Base-by-base conservation (phyloP, 2,888 invertebrate genomes). In the Drosophila nr. perissopoda region DNA sequence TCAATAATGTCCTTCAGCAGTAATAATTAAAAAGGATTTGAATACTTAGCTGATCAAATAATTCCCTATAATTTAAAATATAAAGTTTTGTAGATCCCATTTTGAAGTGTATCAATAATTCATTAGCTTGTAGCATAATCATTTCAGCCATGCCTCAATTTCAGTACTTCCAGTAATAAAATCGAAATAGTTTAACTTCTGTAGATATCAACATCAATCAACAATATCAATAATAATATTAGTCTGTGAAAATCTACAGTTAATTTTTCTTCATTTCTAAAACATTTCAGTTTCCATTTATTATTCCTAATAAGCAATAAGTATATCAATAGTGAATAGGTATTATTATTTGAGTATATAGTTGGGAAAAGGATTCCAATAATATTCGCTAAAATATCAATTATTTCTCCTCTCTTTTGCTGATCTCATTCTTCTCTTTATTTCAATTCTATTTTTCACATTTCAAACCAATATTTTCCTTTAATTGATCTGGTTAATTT, bases 401-500 rank as follows among this genome's bases (percentile, higher is more conserved):
- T 16, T 2, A 46, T 25, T 46, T 46, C 21, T 2, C 21, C 7
- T 46, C 46, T 16, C 16, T 8, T 25, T 8, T 25, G 46, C 16
- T 16, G 16, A 16, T 46, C 16, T 46, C 46, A 46, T 46, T 46
- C 8, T 16, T 25, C 13, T 21, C 21, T 21, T 46, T 2, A 4
- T 7, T 7, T 8, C 46, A 8, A 46, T 25, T 25, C 4, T 25
- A 25, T 46, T 46, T 25, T 25, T 46, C 25, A 25, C 11, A 21
- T 46, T 46, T 46, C 25, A 25, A 16, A 46, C 46, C 25, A 34
- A 34, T 54, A 13, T 25, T 46, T 38, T 46, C 8, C 53, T 11
- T 62, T 38, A 48, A 70, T 27, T 56, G 54, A 88, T 85, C 80
- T 82, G 77, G 62, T 80, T 85, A 83, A 85, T 83, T 84, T 87